A percentile compares a stretch with the other conserved stretches of the same genome.
Evolutionary conservation across 23 tunicate species (phyloP).

Genomic region (Styela plicata): DNA sequence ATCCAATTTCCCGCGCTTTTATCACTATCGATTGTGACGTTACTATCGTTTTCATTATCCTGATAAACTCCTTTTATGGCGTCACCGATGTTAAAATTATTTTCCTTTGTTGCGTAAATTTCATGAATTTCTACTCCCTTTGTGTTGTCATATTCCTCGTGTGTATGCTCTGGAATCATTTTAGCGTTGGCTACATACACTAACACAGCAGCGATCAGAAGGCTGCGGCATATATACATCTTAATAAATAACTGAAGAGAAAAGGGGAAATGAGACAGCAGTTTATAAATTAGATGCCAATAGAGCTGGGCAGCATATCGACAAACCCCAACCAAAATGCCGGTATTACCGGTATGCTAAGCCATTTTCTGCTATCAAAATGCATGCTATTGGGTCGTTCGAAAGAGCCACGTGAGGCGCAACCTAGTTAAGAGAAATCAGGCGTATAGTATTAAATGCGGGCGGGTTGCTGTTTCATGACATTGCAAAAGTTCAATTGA

Average conservation of each 20-base stretch:
- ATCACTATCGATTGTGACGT: not conserved
- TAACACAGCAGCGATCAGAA: not conserved
- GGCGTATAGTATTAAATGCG: too few species aligned
- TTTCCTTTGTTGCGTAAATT: not conserved
- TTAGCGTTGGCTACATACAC: not conserved
- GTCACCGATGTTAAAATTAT: not conserved
- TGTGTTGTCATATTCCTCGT: not conserved
- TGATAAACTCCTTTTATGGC: not conserved
- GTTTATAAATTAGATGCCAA: not conserved
- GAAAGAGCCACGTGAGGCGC: too few species aligned
- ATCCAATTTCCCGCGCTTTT: constrained; percentile 6
- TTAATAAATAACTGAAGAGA: not conserved
- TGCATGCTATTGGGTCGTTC: not conserved
- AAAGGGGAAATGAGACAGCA: too few species aligned
- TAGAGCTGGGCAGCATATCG: not conserved
- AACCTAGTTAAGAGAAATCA: too few species aligned
- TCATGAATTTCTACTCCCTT: not conserved
- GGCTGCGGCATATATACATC: not conserved
- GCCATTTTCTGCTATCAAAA: not conserved
- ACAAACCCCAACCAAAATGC: not conserved
- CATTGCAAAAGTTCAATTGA: too few species aligned
- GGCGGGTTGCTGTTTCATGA: too few species aligned
- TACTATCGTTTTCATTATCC: not conserved
- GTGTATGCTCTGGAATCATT: not conserved
- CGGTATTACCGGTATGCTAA: not conserved